A percentile compares a stretch with the other conserved stretches of the same genome.
These are phyloP conservation scores for Lycaon pictus DNA, from an alignment of 2,113 vertebrate species.

Conservation along the genomic window DNA sequence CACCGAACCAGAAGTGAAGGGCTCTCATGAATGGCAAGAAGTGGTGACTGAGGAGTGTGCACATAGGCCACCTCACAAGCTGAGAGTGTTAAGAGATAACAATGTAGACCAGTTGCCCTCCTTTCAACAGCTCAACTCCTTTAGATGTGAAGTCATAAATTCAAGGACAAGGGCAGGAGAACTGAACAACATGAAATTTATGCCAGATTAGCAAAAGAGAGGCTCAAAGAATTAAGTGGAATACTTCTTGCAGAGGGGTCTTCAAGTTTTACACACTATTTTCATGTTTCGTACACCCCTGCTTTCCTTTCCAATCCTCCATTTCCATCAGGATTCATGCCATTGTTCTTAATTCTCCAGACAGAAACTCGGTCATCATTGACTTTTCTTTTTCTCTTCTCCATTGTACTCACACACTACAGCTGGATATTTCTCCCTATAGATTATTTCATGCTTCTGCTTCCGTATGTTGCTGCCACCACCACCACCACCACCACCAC, in stretches of 20 bases:
- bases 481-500: neutral
- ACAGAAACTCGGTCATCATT: neutral
- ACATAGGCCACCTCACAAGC: neutral
- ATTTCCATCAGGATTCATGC: neutral
- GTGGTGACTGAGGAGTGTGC: neutral
- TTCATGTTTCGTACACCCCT: neutral
- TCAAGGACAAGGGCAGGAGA: neutral
- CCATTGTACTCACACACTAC: neutral
- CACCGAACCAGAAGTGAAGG: neutral
- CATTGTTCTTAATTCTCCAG: neutral
- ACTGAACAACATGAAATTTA: neutral
- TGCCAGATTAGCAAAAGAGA: neutral
- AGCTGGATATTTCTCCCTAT: neutral
- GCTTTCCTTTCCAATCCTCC: neutral
- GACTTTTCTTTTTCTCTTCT: neutral
- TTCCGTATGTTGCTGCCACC: neutral
- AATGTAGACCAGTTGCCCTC: neutral
- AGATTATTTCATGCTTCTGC: neutral
- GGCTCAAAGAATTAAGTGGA: neutral
- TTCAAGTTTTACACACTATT: neutral
- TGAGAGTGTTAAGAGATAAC: neutral
- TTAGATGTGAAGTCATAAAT: neutral
- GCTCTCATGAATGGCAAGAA: neutral
- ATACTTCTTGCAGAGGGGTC: neutral
- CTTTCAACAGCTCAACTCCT: neutral